Evolutionary conservation across 2,888 invertebrate species (phyloP).

Genomic region (Chaitophorus viminalis): DNA sequence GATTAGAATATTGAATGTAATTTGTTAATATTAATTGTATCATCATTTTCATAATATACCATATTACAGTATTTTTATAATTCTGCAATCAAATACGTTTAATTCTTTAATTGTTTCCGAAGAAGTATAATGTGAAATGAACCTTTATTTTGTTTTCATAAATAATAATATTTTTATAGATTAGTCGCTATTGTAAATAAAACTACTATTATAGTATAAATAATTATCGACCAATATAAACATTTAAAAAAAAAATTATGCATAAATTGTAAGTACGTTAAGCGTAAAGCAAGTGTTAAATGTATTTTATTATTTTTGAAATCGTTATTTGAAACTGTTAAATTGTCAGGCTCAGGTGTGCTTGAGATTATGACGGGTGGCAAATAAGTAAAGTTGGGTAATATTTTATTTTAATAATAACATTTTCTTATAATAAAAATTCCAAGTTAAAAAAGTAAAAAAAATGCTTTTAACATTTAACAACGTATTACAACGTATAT

Average conservation of each 20-base stretch:
- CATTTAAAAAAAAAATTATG: not conserved
- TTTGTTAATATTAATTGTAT: too few species aligned
- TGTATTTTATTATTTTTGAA: not conserved
- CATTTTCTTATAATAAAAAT: conserved; percentile 5
- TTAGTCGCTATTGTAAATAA: too few species aligned
- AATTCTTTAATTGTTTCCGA: too few species aligned
- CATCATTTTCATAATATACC: too few species aligned
- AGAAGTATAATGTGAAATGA: too few species aligned
- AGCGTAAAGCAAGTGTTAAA: not conserved
- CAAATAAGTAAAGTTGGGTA: not conserved
- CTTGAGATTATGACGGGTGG: not conserved
- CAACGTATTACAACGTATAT: not conserved
- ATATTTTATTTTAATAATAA: conserved; percentile 30
- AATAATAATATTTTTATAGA: too few species aligned
- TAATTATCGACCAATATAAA: not conserved
- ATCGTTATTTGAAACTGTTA: not conserved
- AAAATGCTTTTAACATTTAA: not conserved
- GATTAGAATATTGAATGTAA: too few species aligned
- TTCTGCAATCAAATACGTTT: too few species aligned
- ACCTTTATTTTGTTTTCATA: too few species aligned
- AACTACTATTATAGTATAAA: not conserved
- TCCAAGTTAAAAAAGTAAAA: not conserved
- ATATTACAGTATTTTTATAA: too few species aligned
- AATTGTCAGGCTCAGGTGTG: conserved; percentile 23
- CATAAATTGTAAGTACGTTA: not conserved